Conservation (phyloP, 2,113 vertebrate species). For the Leucoraja erinaceus region DNA sequence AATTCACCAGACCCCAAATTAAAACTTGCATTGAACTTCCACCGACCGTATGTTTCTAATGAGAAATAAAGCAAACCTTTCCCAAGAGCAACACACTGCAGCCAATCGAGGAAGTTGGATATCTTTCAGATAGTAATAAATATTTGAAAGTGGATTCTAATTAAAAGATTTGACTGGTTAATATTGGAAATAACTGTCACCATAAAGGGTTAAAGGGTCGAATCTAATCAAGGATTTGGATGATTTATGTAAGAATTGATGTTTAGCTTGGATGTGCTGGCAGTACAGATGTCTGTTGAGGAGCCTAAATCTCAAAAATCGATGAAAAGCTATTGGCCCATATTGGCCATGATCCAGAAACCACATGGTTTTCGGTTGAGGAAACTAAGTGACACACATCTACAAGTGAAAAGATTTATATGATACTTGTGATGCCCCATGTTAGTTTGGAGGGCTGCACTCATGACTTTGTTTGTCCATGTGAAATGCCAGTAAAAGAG, state of each 20-base stretch:
- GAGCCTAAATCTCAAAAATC: not conserved
- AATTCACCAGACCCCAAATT: slow-evolving; percentile 1
- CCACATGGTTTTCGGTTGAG: not conserved
- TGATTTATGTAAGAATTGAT: not conserved
- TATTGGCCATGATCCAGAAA: not conserved
- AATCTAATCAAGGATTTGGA: not conserved
- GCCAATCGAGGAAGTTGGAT: not conserved
- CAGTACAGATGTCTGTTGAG: not conserved
- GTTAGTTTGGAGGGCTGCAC: not conserved
- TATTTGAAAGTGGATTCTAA: not conserved
- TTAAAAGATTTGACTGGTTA: not conserved
- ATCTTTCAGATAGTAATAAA: not conserved
- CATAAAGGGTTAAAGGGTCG: not conserved
- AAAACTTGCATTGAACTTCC: slow-evolving; percentile 6
- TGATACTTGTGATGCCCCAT: not conserved
- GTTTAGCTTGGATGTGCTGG: not conserved
- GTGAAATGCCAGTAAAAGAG: not conserved
- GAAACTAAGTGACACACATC: not conserved
- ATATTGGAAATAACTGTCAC: not conserved
- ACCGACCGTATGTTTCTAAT: slow-evolving; percentile 6
- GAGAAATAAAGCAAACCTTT: slow-evolving; percentile 19
- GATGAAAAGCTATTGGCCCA: not conserved
- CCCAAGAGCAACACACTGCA: not conserved
- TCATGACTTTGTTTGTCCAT: not conserved
- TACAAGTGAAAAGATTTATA: not conserved